phyloP scores from a whole-genome alignment of 2,797 vertebrate genomes.

The Oophaga sylvatica region DNA sequence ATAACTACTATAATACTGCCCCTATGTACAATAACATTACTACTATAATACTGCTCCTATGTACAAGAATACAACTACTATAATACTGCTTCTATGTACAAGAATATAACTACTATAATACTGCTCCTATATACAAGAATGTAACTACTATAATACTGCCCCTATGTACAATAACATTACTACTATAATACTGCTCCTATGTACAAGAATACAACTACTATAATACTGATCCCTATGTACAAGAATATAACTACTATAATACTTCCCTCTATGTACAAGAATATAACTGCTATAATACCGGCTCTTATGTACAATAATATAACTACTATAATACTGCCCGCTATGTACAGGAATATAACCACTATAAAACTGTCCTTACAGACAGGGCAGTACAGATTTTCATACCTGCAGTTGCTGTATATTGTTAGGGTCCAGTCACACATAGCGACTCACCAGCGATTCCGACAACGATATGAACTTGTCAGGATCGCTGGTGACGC shows the following conservation, averaged over 20 bases:
- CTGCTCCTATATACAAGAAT: neutral
- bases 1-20: neutral
- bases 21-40: too few species aligned
- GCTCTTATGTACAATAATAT: neutral
- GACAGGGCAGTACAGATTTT: too few species aligned
- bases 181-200: neutral
- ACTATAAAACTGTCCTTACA: neutral
- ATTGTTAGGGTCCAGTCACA: too few species aligned
- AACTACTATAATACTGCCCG: conserved; percentile 1
- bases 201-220: conserved; percentile 1
- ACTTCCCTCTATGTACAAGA: neutral
- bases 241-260: neutral
- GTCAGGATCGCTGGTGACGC: too few species aligned
- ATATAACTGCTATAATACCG: neutral
- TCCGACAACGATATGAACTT: too few species aligned
- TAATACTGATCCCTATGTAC: neutral
- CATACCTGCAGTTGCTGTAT: too few species aligned
- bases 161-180: neutral
- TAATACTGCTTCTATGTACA: neutral
- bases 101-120: conserved; percentile 11
- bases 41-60: neutral
- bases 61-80: conserved; percentile 8
- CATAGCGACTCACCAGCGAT: too few species aligned
- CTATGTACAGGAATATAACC: neutral
- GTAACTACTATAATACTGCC: neutral